phyloP scores from a whole-genome alignment of 2,888 invertebrate genomes.

The Lutraria lutraria region DNA sequence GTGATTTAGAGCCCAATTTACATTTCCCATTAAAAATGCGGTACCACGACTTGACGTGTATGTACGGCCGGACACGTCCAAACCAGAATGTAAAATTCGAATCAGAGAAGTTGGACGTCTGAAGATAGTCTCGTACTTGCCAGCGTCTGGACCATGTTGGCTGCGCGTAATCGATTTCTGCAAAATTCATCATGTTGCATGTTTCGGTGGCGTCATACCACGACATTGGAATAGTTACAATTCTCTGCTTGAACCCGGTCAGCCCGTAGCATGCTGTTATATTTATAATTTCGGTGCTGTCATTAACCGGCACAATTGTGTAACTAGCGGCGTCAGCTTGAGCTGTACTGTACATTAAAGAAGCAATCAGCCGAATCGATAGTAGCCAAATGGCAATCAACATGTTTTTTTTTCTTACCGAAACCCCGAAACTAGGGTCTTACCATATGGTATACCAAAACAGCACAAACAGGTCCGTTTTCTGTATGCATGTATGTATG shows the following conservation, averaged over 20 bases:
- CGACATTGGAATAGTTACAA: not conserved
- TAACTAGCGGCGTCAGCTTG: too few species aligned
- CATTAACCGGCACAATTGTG: not conserved
- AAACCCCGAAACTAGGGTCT: too few species aligned
- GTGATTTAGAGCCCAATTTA: not conserved
- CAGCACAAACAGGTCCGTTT: too few species aligned
- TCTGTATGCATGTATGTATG: too few species aligned
- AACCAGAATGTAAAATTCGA: conserved; percentile 19
- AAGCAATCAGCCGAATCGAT: too few species aligned
- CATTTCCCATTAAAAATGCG: not conserved
- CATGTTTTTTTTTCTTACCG: too few species aligned
- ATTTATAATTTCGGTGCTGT: not conserved
- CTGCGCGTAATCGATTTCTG: not conserved
- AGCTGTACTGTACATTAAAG: too few species aligned
- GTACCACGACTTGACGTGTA: conserved; percentile 5
- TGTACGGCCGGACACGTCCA: not conserved
- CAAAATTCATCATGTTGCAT: not conserved
- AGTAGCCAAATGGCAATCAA: too few species aligned
- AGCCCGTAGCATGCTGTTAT: not conserved
- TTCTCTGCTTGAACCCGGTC: not conserved
- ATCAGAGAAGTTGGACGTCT: not conserved
- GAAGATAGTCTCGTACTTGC: not conserved
- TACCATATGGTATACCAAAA: too few species aligned
- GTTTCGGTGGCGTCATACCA: not conserved
- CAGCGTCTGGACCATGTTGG: not conserved